Conservation (phyloP, 2,797 vertebrate species). For the Cuculus canorus region DNA sequence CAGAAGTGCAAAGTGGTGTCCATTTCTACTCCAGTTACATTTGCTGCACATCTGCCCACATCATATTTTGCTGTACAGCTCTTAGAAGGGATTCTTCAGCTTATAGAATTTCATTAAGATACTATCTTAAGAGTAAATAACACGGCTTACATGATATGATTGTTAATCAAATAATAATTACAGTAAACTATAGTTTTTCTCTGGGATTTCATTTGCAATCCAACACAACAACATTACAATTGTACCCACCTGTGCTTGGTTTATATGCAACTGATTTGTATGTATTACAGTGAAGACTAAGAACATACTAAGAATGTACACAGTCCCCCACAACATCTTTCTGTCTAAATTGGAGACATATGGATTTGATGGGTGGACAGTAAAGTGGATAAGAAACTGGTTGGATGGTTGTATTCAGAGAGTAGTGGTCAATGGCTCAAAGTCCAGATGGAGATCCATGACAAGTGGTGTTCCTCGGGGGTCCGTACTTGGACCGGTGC, state of each 20-base stretch:
- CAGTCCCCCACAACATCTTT: no score
- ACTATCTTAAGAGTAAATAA: neutral
- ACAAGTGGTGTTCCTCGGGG: no score
- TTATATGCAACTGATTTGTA: neutral
- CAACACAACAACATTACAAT: neutral
- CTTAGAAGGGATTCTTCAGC: neutral
- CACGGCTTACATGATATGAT: neutral
- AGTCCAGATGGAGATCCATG: no score
- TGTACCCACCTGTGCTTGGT: neutral
- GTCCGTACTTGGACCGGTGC: no score
- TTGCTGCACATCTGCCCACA: neutral
- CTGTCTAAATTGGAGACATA: no score
- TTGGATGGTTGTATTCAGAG: no score
- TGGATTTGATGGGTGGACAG: no score
- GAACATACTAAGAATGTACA: no score
- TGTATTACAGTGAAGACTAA: neutral
- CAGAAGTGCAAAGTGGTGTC: neutral
- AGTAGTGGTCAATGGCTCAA: no score
- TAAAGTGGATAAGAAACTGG: no score
- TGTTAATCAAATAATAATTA: neutral
- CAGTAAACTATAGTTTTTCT: neutral
- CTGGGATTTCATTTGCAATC: neutral
- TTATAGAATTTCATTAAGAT: neutral
- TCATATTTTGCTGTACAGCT: neutral
- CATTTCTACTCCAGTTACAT: neutral